These are phyloP conservation scores for Psilanteris sp. DNA, from an alignment of 1,140 invertebrate species.

Conservation along the genomic window DNA sequence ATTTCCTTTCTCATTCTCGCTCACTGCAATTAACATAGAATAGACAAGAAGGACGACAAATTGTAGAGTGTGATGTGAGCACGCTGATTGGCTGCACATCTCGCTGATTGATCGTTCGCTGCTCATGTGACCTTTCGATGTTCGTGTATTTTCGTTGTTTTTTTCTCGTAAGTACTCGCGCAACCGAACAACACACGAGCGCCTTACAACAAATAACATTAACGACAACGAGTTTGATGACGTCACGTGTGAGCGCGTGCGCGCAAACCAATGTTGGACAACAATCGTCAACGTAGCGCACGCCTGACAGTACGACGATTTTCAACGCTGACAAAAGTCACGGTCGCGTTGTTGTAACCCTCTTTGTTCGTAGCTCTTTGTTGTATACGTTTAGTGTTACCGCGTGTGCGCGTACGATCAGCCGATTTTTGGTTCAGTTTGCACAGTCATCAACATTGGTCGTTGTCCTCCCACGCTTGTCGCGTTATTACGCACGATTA, in stretches of 20 bases:
- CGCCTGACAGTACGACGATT: constrained; percentile 6
- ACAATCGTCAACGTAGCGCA: constrained; percentile 10
- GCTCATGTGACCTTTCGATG: constrained; percentile 72
- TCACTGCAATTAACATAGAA: too few relatives aligned
- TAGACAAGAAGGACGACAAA: background rate
- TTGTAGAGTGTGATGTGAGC: background rate
- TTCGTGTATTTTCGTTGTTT: constrained; percentile 64
- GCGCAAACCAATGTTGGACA: background rate
- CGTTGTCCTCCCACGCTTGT: constrained; percentile 59
- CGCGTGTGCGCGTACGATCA: background rate
- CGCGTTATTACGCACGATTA: constrained; percentile 48
- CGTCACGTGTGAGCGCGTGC: constrained; percentile 8
- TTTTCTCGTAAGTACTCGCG: constrained; percentile 64
- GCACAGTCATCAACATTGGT: constrained; percentile 59
- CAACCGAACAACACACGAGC: constrained; percentile 65
- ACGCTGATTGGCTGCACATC: constrained; percentile 55
- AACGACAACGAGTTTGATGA: constrained; percentile 7
- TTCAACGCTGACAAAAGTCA: constrained; percentile 16
- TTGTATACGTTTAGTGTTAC: background rate
- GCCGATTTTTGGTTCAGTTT: constrained; percentile 26
- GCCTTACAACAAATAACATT: constrained; percentile 8
- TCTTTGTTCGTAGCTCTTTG: constrained; percentile 20
- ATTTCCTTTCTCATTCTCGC: background rate
- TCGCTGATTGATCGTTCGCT: constrained; percentile 64
- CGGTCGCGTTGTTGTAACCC: constrained; percentile 17